phyloP scores from a whole-genome alignment of 2,113 vertebrate species.

The Scophthalmus maximus region DNA sequence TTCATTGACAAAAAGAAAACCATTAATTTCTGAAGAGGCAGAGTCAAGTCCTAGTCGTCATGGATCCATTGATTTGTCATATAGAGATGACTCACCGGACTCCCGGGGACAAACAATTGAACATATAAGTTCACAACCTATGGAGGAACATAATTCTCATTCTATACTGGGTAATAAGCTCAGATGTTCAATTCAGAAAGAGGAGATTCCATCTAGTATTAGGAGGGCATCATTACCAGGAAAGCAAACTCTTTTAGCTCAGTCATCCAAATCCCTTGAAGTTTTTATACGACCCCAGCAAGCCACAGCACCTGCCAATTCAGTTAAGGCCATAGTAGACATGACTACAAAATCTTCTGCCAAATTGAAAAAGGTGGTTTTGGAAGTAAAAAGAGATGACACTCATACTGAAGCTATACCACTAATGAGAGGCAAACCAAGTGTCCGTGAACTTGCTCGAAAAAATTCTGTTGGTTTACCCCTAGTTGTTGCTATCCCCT shows the following conservation, averaged over 20 bases:
- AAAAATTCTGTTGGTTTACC: conserved; percentile 67
- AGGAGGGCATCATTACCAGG: conserved; percentile 22
- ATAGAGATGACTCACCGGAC: conserved; percentile 26
- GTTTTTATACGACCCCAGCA: conserved; percentile 7
- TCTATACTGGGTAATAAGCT: background rate
- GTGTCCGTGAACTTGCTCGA: conserved; percentile 41
- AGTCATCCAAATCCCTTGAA: conserved; percentile 38
- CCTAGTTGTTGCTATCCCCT: conserved; percentile 52
- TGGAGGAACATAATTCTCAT: conserved; percentile 7
- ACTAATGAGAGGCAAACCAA: conserved; percentile 54
- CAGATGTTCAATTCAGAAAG: background rate
- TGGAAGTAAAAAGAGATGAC: background rate
- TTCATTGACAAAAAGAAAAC: conserved; percentile 65
- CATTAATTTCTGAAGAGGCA: conserved; percentile 22
- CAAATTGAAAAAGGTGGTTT: conserved; percentile 9
- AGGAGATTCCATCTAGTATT: conserved; percentile 16
- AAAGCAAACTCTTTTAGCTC: conserved; percentile 25
- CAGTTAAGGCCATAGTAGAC: conserved; percentile 59
- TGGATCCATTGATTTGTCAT: conserved; percentile 66
- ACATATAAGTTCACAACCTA: background rate
- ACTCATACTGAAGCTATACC: conserved; percentile 47
- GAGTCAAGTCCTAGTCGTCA: conserved; percentile 22
- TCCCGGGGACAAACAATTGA: conserved; percentile 4
- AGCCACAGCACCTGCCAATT: conserved; percentile 60
- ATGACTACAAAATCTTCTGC: conserved; percentile 57